These are phyloP conservation scores for Linhomoeus sp. DNA, from an alignment of 2,888 invertebrate species.

Conservation along the genomic window DNA sequence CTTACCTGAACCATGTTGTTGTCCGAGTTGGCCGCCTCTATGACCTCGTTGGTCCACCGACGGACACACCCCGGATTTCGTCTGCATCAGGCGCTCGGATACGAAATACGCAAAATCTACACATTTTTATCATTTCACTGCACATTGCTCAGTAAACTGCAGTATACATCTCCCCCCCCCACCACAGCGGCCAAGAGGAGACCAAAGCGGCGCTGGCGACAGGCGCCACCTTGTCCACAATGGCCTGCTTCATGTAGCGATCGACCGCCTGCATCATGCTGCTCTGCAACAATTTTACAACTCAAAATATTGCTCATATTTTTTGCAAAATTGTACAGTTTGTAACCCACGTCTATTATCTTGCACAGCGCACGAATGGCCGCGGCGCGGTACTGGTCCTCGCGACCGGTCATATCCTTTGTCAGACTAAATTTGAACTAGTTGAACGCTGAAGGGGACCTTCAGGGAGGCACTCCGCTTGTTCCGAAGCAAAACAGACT, in stretches of 20 bases:
- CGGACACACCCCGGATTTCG: constrained; percentile 75
- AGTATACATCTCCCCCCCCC: too few species aligned
- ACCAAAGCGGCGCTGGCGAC: constrained; percentile 93
- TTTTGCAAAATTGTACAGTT: too few species aligned
- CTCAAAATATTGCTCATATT: too few species aligned
- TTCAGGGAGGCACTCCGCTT: too few species aligned
- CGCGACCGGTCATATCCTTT: constrained; percentile 91
- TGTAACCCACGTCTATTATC: constrained; percentile 68
- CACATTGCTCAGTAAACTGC: too few species aligned
- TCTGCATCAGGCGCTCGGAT: constrained; percentile 33
- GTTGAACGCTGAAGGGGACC: too few species aligned
- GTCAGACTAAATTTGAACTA: too few species aligned
- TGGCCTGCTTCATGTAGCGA: constrained; percentile 97
- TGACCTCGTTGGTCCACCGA: constrained; percentile 95
- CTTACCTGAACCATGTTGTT: constrained; percentile 44
- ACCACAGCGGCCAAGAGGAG: constrained; percentile 57
- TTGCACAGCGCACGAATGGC: constrained; percentile 91
- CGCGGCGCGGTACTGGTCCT: constrained; percentile 75
- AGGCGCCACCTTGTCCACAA: constrained; percentile 85
- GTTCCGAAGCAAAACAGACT: too few species aligned
- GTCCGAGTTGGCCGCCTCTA: constrained; percentile 72
- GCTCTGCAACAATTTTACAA: constrained; percentile 30
- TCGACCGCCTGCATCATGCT: constrained; percentile 78
- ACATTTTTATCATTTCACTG: too few species aligned
- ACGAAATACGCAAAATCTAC: too few species aligned